Base-by-base conservation (phyloP, 2,797 vertebrate genomes). In the Novumbra hubbsi region DNA sequence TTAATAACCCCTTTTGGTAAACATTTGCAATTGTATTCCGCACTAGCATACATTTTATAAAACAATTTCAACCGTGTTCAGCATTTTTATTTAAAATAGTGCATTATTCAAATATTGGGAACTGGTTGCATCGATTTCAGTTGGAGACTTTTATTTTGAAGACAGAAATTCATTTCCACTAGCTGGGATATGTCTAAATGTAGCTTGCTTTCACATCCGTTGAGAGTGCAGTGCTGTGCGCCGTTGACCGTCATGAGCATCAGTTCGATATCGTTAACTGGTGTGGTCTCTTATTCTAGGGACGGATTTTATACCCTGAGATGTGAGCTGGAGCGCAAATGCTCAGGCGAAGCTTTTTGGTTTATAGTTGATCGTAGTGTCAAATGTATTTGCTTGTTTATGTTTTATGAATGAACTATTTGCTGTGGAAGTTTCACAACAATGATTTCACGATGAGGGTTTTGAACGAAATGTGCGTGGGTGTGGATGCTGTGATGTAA, bases 401-500 rank as follows among this genome's bases (percentile, higher is more conserved):
- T 70, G 15, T 30, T 64, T 64, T 64, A 50, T 70, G 48, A 28
- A 21, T 28, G 45, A 28, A 16, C 8, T 19, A 68, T 17, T 30
- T 19, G 19, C 12, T 28, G 24, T 15, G 48, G 68, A 55, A 28
- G 19, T 55, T 70, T 57, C 17, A 50, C 28, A 21, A 11, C 16
- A 70, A 63, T 64, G 15, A 57, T 64, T n/a, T 63, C 16, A 62
- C 34, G 15, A 63, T 52, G 68, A n/a, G 21, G 11, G 38, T 38
- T 65, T 72, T 17, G 79, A 17, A 75, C 9, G 77, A 73, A 74
- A 80, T 80, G 30, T 70, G 83, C 73, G 62, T 69, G 84, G 78
- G 76, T 68, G 73, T 73, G 85, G 85, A 88, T 83, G 85, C 82
- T 78, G 80, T 80, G 80, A 87, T 66, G 41, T 82, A 71, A 81